A percentile compares a stretch with the other conserved stretches of the same genome.
These are phyloP conservation scores for Caenorhabditis sp. DNA, from an alignment of 2,888 invertebrate species.

Conservation along the genomic window DNA sequence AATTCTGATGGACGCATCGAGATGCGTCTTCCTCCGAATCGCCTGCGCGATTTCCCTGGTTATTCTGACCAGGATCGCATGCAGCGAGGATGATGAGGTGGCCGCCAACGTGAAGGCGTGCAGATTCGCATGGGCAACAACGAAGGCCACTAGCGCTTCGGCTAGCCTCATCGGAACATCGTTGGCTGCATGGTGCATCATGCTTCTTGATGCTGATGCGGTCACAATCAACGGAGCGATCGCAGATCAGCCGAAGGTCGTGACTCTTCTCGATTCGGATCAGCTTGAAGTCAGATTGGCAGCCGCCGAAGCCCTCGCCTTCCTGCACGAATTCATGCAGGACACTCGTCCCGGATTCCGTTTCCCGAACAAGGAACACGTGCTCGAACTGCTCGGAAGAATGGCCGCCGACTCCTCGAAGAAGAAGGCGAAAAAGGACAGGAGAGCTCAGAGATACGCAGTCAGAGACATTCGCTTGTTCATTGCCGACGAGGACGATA, in stretches of 20 bases:
- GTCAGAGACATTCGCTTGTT: constrained; percentile 80
- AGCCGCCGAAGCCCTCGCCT: constrained; percentile 87
- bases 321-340: constrained; percentile 85
- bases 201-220: constrained; percentile 82
- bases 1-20: constrained; percentile 59
- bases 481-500: constrained; percentile 82
- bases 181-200: constrained; percentile 91
- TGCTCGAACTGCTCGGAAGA: constrained; percentile 80
- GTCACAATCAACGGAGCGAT: constrained; percentile 38
- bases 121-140: constrained; percentile 62
- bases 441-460: constrained; percentile 93
- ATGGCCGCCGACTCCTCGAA: constrained; percentile 93
- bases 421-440: constrained; percentile 93
- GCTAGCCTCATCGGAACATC: constrained; percentile 88
- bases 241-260: constrained; percentile 50
- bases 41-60: constrained; percentile 57
- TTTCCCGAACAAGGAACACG: constrained; percentile 68
- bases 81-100: constrained; percentile 52
- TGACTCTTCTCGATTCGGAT: constrained; percentile 35
- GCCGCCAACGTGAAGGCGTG: constrained; percentile 52
- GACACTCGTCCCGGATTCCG: constrained; percentile 72
- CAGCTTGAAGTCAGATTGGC: constrained; percentile 64
- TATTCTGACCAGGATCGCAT: constrained; percentile 57
- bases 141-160: constrained; percentile 82
- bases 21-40: constrained; percentile 49